Evolutionary conservation across 2,113 vertebrate species (phyloP), one percentile per base, ranked within the genome.

Genomic region (Apaloderma vittatum): DNA sequence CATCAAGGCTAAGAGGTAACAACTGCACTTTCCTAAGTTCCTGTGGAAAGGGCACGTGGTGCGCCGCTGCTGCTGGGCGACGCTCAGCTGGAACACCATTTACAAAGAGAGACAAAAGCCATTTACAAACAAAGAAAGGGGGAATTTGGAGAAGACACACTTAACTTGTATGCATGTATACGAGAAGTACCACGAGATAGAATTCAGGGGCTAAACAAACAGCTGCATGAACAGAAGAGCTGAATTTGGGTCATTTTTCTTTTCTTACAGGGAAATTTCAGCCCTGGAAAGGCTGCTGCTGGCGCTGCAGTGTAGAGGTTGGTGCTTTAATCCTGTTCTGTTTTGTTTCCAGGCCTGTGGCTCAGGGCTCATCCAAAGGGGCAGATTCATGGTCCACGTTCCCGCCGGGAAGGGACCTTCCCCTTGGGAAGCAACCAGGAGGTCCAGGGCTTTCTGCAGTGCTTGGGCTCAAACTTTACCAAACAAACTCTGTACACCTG

Each of bases 171-270:
- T 1, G 3, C 27, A n/a, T 57, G 7, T 6, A 29, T 51, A 23
- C 0, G 19, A 65, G 24, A n/a, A 70, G n/a, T 1, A 23, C 15
- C 43, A 7, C 0, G 6, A 82, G 71, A 27, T 12, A 48, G 57
- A 94, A 63, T 20, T 32, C 17, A 23, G 32, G 17, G 18, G 51
- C 6, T 43, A 46, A 88, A 27, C 4, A 34, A 68, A 61, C 32
- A 13, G 36, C 15, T 40, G 54, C 18, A 32, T 8, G 6, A 46
- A 54, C 2, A 12, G 30, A 87, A 34, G 6, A 59, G 9, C 20
- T 52, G 17, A 54, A 48, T 63, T 48, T 58, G 32, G 12, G 20
- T 5, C 1, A 9, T 51, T 71, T 46, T 46, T 15, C 3, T 29
- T 58, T 43, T 24, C 32, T 68, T n/a, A 37, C 4, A 12, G 76